Conservation (phyloP, 2,797 vertebrate species). For the Saxicola maurus region DNA sequence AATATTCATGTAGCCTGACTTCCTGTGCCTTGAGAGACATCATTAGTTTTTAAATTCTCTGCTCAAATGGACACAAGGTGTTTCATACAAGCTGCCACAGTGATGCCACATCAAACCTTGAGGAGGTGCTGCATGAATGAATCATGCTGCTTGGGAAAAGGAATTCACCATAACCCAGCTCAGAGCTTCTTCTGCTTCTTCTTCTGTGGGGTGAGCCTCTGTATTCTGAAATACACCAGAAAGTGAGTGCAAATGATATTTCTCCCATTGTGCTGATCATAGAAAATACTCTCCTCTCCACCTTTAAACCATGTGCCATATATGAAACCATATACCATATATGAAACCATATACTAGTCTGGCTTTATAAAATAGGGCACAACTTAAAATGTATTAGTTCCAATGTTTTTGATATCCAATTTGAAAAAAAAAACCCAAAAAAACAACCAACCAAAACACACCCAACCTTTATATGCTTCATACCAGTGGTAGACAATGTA, state of each 20-base stretch:
- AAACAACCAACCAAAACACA: no score
- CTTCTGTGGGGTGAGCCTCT: no score
- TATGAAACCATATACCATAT: neutral
- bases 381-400: neutral
- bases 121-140: no score
- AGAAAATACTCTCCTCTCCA: neutral
- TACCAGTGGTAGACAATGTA: neutral
- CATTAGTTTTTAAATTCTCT: neutral
- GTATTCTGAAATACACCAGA: neutral
- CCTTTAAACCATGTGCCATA: neutral
- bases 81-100: neutral
- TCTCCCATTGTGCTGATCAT: neutral
- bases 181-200: no score
- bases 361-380: neutral
- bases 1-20: neutral
- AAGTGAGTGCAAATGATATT: neutral
- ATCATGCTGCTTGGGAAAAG: no score
- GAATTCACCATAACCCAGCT: no score
- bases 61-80: neutral
- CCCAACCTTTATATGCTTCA: neutral
- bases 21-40: neutral
- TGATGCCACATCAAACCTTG: neutral
- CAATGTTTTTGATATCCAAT: neutral
- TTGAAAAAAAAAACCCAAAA: neutral
- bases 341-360: neutral